Conservation (phyloP, 2,888 invertebrate genomes). For the Coronaproctus castanopsis region DNA sequence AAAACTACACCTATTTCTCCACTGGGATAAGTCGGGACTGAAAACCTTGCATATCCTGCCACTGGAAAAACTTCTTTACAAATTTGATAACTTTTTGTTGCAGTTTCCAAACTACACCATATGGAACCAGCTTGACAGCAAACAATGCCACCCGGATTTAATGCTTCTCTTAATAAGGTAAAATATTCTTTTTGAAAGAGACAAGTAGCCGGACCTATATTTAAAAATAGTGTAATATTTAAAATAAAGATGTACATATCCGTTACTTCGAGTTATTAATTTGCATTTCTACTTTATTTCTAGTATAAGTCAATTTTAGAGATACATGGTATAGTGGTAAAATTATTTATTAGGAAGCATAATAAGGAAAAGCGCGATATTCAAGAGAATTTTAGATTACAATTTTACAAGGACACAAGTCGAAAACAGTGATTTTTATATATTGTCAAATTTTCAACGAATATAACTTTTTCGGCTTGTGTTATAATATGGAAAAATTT, state of each 20-base stretch:
- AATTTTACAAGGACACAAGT: too few species aligned
- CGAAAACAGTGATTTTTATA: too few species aligned
- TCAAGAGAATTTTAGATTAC: too few species aligned
- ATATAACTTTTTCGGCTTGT: too few species aligned
- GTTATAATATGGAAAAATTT: too few species aligned
- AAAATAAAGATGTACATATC: background rate
- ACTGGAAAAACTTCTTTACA: slow-evolving; percentile 58
- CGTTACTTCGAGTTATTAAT: background rate
- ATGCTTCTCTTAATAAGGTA: slow-evolving; percentile 57
- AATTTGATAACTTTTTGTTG: slow-evolving; percentile 49
- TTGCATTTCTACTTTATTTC: background rate
- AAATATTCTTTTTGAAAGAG: slow-evolving; percentile 68
- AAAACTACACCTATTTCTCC: slow-evolving; percentile 92
- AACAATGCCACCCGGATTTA: slow-evolving; percentile 71
- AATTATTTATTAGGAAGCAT: too few species aligned
- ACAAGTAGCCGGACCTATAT: slow-evolving; percentile 41
- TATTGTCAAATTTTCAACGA: too few species aligned
- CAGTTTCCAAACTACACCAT: slow-evolving; percentile 61
- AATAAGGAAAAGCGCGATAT: too few species aligned
- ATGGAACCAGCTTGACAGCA: slow-evolving; percentile 68
- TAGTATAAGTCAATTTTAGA: too few species aligned
- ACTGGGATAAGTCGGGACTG: slow-evolving; percentile 89
- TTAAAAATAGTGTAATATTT: background rate
- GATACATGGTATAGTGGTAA: too few species aligned
- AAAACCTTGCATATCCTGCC: slow-evolving; percentile 57